Base-by-base conservation (phyloP, 1,140 invertebrate species). In the Vollenhovia emeryi region DNA sequence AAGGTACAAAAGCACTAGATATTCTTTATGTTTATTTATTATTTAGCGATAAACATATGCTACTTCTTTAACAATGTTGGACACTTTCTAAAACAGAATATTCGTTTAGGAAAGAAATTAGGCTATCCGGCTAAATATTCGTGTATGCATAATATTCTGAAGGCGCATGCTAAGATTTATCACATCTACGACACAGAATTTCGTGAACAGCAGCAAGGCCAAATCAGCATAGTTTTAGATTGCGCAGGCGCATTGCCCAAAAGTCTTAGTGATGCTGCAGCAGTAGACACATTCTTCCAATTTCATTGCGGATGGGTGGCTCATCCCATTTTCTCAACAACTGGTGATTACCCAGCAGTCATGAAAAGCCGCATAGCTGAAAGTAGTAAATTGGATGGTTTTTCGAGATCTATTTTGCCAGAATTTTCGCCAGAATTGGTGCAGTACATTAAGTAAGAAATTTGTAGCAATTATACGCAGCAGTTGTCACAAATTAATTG, bases 151-250 rank as follows among this genome's bases (percentile, higher is more conserved):
- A 95, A 96, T 82, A 85, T 95, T 0, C 62, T 96, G 2, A 94
- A 95, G 48, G 95, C 95, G 2, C 96, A 96, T 83, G 96, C 96
- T 0, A 94, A 86, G 43, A 95, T 94, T 2, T 96, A 96, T 69
- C 87, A 92, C 45, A 94, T 97, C 78, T 98, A 97, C 87, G 94
- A 97, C 60, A 91, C 95, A 2, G 93, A 96, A 79, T 97, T 96
- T 91, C 95, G 96, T 84, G 48, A 92, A 8, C 88, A 90, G 13
- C 96, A 97, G 87, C 94, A 95, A 90, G 96, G 96, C 94, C 92
- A 85, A 69, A 86, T 95, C 1, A 92, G 93, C 6, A 82, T 94
- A 11, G 36, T 86, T 24, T 11, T 87, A 1, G 75, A 84, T 18
- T 78, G 85, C 15, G 48, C 24, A 1, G 74, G 86, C 9, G 76